phyloP scores from a whole-genome alignment of 2,113 vertebrate species.

The Ceratotherium simum region DNA sequence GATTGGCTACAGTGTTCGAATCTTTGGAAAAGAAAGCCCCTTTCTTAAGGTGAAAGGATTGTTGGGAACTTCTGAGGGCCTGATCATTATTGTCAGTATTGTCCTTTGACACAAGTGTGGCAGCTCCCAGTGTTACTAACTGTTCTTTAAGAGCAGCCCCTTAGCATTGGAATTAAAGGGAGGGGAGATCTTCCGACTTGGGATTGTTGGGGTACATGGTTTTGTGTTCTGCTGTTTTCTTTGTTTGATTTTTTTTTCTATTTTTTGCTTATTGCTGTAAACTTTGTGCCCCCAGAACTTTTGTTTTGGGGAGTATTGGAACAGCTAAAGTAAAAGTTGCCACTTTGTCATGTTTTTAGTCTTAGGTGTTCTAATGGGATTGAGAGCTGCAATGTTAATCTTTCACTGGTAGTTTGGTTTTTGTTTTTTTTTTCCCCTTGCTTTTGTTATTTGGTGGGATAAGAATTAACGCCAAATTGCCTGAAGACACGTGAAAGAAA shows the following conservation, averaged over 20 bases:
- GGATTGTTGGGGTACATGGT: constrained; percentile 35
- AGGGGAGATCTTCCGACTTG: not conserved
- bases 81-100: constrained; percentile 46
- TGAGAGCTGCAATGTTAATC: not conserved
- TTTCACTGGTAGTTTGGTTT: not conserved
- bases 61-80: constrained; percentile 42
- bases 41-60: constrained; percentile 61
- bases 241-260: not conserved
- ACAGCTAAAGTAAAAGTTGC: not conserved
- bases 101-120: constrained; percentile 20
- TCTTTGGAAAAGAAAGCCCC: constrained; percentile 66
- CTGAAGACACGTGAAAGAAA: not conserved
- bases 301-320: not conserved
- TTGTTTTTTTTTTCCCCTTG: not conserved
- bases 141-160: not conserved
- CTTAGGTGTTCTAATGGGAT: not conserved
- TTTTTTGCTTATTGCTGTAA: constrained; percentile 30
- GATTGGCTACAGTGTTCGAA: constrained; percentile 40
- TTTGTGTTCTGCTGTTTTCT: constrained; percentile 49
- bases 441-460: not conserved
- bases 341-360: not conserved
- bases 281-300: constrained; percentile 28
- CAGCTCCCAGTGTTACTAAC: not conserved
- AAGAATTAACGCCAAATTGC: not conserved
- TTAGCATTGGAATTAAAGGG: constrained; percentile 47